Evolutionary conservation across 53 echinoderm and acorn worm genomes (phyloP).

Genomic region (Luidia sarsii): DNA sequence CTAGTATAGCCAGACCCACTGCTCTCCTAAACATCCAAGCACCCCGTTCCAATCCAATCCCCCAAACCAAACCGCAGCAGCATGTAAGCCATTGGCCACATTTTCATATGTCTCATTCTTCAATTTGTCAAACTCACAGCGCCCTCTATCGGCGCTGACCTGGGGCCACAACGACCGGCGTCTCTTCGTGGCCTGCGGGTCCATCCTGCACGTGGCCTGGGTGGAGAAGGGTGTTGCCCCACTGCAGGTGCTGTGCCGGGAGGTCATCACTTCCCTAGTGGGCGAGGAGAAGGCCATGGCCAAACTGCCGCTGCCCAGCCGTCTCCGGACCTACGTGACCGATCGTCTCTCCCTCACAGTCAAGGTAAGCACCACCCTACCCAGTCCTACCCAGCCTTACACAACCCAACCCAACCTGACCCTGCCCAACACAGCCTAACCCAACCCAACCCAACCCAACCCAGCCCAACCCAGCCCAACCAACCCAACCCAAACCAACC

Average conservation of each 20-base stretch:
- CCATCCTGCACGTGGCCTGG: constrained; percentile 97
- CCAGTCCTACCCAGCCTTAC: background rate
- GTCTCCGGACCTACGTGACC: constrained; percentile 74
- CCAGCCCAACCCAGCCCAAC: too few species aligned
- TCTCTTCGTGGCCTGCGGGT: constrained; percentile 95
- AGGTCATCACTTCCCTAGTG: constrained; percentile 76
- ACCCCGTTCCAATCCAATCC: too few species aligned
- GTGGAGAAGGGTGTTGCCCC: constrained; percentile 93
- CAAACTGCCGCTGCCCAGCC: constrained; percentile 80
- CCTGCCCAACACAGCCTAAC: too few species aligned
- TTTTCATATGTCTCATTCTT: too few species aligned
- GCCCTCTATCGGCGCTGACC: constrained; percentile 85
- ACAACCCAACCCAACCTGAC: too few species aligned
- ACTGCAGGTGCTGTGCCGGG: constrained; percentile 94
- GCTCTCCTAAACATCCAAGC: too few species aligned
- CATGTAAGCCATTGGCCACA: too few species aligned
- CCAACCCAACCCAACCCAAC: too few species aligned
- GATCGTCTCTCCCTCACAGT: constrained; percentile 82
- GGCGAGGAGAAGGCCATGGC: constrained; percentile 77
- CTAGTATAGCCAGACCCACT: too few species aligned
- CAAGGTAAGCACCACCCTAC: constrained; percentile 56
- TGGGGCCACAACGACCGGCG: constrained; percentile 99
- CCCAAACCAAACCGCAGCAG: too few species aligned
- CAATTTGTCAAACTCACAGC: too few species aligned
- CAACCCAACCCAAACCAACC: too few species aligned